A percentile compares a stretch with the other conserved stretches of the same genome.
Evolutionary conservation across 2,888 invertebrate genomes (phyloP).

Genomic region (Mimachlamys varia): DNA sequence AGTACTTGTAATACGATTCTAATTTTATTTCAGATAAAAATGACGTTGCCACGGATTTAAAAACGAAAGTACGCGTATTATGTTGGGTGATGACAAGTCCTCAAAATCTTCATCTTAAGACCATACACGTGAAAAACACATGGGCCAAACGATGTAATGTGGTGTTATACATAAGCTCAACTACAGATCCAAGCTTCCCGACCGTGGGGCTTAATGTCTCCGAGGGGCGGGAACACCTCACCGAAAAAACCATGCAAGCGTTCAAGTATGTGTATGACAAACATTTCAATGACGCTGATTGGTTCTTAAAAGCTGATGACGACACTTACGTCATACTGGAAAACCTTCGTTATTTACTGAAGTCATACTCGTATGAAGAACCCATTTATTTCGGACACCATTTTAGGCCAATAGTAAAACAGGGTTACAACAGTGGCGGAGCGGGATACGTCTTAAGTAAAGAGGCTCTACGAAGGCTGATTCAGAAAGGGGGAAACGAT

Average conservation of each 20-base stretch:
- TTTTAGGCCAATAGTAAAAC: slow-evolving; percentile 63
- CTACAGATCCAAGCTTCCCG: slow-evolving; percentile 88
- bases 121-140: slow-evolving; percentile 94
- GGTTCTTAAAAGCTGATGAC: slow-evolving; percentile 99
- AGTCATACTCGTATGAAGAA: slow-evolving; percentile 87
- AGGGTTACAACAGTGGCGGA: slow-evolving; percentile 82
- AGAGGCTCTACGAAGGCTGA: slow-evolving; percentile 89
- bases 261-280: slow-evolving; percentile 93
- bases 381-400: slow-evolving; percentile 89
- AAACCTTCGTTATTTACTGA: slow-evolving; percentile 94
- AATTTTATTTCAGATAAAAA: slow-evolving; percentile 62
- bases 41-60: slow-evolving; percentile 82
- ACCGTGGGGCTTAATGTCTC: slow-evolving; percentile 89
- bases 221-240: slow-evolving; percentile 95
- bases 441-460: slow-evolving; percentile 94
- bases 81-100: slow-evolving; percentile 99
- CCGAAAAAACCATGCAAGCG: slow-evolving; percentile 98
- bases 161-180: slow-evolving; percentile 82
- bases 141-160: slow-evolving; percentile 92
- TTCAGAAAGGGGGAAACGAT: slow-evolving; percentile 84
- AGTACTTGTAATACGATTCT: no score
- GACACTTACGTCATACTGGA: slow-evolving; percentile 98
- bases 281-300: slow-evolving; percentile 92
- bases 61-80: slow-evolving; percentile 90
- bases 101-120: slow-evolving; percentile 92